Evolutionary conservation across 2,797 vertebrate genomes (phyloP), one percentile per base, ranked within the genome.

Genomic region (Centroberyx gerrardi): DNA sequence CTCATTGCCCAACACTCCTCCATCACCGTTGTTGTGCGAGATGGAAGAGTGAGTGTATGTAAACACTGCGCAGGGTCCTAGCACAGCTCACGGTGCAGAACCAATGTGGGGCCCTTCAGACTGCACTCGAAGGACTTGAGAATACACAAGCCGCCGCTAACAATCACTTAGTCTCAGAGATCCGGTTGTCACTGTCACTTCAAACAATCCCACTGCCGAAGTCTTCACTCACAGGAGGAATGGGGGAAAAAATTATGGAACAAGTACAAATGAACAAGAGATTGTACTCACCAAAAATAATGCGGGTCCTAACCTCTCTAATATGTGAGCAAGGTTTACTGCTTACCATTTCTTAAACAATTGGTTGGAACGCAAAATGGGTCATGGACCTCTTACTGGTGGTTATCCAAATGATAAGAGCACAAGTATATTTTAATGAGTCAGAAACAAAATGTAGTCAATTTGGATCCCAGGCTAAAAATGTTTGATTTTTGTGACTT

Each of bases 1-100:
- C 91, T 94, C 92, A 92, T 93, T 94, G 90, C 83, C 75, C 84
- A 83, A 79, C 82, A 72, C 80, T 87, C 83, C 38, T 92, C 88
- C 72, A 64, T 88, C 89, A 82, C 73, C 52, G 70, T 75, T 87
- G 85, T 85, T 80, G 83, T 86, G 79, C 15, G 64, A 72, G 82
- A 89, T 75, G 88, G 81, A 87, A 91, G 89, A 91, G 77, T 87
- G 87, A 92, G 77, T 87, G 76, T 87, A 84, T 88, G 88, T 92
- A 90, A 94, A 92, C 87, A 90, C 64, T 28, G 77, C 82, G 71
- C 68, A 72, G 76, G 62, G 84, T 86, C 78, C 38, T 58, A 65
- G 67, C 78, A 71, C 61, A 58, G 80, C 74, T 82, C 78, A 72
- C 71, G 13, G 61, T 60, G 79, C 76, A 75, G 55, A 90, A 81